A percentile compares a stretch with the other conserved stretches of the same genome.
Conservation (phyloP, 2,797 vertebrate species). For the Enteromius trimaculatus region DNA sequence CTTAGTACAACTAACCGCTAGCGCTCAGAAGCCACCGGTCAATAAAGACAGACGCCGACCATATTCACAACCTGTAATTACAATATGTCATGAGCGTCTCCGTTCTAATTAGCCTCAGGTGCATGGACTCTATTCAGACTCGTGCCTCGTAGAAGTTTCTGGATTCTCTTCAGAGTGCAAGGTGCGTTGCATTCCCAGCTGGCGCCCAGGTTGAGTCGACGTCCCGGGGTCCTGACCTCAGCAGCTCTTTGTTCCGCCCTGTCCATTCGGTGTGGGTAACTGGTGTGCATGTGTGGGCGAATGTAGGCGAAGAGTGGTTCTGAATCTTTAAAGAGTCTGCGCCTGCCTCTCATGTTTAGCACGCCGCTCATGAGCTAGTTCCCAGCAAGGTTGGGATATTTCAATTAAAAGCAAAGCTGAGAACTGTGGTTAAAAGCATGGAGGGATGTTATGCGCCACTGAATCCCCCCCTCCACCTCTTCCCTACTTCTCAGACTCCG, state of each 20-base stretch:
- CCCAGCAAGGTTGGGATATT: slow-evolving; percentile 66
- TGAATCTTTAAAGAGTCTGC: slow-evolving; percentile 59
- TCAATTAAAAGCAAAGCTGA: slow-evolving; percentile 67
- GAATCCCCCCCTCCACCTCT: slow-evolving; percentile 53
- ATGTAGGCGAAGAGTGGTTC: slow-evolving; percentile 45
- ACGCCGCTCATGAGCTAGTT: slow-evolving; percentile 56
- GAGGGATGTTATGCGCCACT: slow-evolving; percentile 69
- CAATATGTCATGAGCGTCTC: slow-evolving; percentile 44
- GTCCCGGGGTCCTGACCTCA: slow-evolving; percentile 32
- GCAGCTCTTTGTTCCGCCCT: slow-evolving; percentile 10
- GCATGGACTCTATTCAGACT: slow-evolving; percentile 40
- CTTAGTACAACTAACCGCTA: background rate
- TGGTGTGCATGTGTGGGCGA: slow-evolving; percentile 28
- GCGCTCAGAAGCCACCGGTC: slow-evolving; percentile 14
- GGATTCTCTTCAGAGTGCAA: slow-evolving; percentile 27
- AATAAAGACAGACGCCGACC: slow-evolving; percentile 18
- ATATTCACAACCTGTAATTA: slow-evolving; percentile 65
- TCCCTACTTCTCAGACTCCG: slow-evolving; percentile 50
- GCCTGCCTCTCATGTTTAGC: slow-evolving; percentile 49
- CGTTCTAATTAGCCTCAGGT: slow-evolving; percentile 53
- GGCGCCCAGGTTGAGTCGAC: slow-evolving; percentile 21
- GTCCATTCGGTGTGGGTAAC: slow-evolving; percentile 27
- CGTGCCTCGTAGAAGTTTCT: slow-evolving; percentile 17
- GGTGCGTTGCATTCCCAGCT: slow-evolving; percentile 6
- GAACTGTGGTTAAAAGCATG: slow-evolving; percentile 73